phyloP scores from a whole-genome alignment of 2,797 vertebrate genomes.

The Zenarchopterus dispar region DNA sequence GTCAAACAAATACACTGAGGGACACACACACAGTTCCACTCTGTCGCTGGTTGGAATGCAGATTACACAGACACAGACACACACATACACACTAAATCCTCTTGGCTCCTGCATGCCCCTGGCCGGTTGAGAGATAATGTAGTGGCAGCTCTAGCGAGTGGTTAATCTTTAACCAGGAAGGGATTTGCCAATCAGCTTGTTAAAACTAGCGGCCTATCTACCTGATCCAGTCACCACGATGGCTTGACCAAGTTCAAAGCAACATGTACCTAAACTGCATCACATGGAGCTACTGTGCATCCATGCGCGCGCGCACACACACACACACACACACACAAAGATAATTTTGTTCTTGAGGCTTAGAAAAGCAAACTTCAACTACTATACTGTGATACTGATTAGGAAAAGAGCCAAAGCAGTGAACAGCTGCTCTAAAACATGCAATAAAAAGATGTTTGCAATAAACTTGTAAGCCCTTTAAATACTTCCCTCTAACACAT shows the following conservation, averaged over 20 bases:
- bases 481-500: conserved; percentile 48
- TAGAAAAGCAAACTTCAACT: conserved; percentile 24
- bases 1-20: conserved; percentile 58
- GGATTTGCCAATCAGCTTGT: conserved; percentile 86
- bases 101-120: conserved; percentile 77
- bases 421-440: conserved; percentile 48
- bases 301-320: not conserved
- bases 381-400: conserved; percentile 24
- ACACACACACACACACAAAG: conserved; percentile 16
- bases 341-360: conserved; percentile 27
- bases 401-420: conserved; percentile 30
- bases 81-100: conserved; percentile 69
- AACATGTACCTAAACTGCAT: conserved; percentile 13
- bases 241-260: conserved; percentile 44
- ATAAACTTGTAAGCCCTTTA: conserved; percentile 41
- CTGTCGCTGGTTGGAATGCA: conserved; percentile 71
- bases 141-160: conserved; percentile 75
- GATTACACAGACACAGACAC: conserved; percentile 36
- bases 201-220: conserved; percentile 80
- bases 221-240: conserved; percentile 71
- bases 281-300: conserved; percentile 13
- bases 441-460: conserved; percentile 51
- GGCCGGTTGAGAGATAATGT: conserved; percentile 79
- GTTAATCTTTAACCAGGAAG: conserved; percentile 86
- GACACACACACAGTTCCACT: conserved; percentile 56